These are phyloP conservation scores for Mus caroli DNA, from an alignment of 2,797 vertebrate species.

Conservation along the genomic window DNA sequence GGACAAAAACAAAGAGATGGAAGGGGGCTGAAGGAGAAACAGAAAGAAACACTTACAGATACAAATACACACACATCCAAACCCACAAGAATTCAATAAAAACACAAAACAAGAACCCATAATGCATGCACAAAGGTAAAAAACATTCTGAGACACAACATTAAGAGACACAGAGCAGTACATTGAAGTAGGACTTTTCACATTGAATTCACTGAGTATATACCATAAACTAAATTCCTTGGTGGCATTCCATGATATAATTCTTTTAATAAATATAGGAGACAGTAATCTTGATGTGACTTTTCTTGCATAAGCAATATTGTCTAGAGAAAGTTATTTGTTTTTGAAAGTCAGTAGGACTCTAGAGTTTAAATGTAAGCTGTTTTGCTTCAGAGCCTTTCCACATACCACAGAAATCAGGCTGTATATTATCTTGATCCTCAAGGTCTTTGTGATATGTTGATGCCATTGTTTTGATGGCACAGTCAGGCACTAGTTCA, in stretches of 20 bases:
- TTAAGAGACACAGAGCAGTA: background rate
- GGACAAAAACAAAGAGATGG: background rate
- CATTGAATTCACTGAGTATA: background rate
- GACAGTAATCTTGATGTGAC: background rate
- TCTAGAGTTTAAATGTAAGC: background rate
- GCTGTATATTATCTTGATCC: background rate
- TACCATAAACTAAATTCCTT: background rate
- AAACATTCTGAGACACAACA: too few species aligned
- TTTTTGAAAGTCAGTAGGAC: background rate
- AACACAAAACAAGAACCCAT: background rate
- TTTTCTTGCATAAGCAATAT: background rate
- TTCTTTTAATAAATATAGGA: background rate
- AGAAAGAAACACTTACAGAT: background rate
- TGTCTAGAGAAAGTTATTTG: background rate
- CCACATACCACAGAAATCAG: background rate
- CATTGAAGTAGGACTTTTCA: slow-evolving; percentile 21
- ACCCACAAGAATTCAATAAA: too few species aligned
- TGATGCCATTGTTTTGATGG: background rate
- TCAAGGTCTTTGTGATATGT: too few species aligned
- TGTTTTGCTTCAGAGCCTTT: background rate
- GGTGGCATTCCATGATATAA: background rate
- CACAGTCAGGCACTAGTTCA: background rate
- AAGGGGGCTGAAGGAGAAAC: background rate
- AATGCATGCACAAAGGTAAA: background rate
- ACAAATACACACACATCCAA: background rate